phyloP scores from a whole-genome alignment of 2,797 vertebrate species.

The Bovichtus diacanthus region DNA sequence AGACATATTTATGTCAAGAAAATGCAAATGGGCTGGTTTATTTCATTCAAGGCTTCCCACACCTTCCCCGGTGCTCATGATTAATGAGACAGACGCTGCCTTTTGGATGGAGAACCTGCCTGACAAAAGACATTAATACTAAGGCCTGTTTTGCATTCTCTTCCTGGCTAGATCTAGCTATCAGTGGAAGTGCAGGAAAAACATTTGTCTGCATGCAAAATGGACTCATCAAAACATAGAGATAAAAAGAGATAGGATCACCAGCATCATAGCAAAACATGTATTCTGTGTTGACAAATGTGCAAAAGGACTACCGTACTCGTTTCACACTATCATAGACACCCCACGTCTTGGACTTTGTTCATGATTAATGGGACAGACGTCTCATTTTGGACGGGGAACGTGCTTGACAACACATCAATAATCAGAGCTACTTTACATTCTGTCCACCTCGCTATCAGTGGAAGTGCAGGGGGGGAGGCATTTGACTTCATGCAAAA shows the following conservation, averaged over 20 bases:
- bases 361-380: conserved; percentile 69
- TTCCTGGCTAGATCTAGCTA: conserved; percentile 43
- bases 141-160: conserved; percentile 69
- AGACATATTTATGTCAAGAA: conserved; percentile 46
- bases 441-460: conserved; percentile 56
- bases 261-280: conserved; percentile 18
- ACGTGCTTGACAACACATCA: conserved; percentile 50
- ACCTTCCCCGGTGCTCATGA: conserved; percentile 44
- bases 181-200: conserved; percentile 47
- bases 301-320: conserved; percentile 40
- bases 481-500: conserved; percentile 56
- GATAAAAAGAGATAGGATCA: conserved; percentile 37
- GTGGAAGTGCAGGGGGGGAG: conserved; percentile 10
- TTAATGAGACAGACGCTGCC: conserved; percentile 58
- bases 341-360: conserved; percentile 28
- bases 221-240: conserved; percentile 49
- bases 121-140: conserved; percentile 63
- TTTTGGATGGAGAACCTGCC: conserved; percentile 63
- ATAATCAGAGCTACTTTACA: conserved; percentile 66
- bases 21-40: conserved; percentile 58
- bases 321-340: conserved; percentile 35
- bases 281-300: conserved; percentile 34
- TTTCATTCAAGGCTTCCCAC: conserved; percentile 35
- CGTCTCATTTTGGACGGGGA: conserved; percentile 52
- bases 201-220: conserved; percentile 66